Evolutionary conservation across 1,140 invertebrate genomes (phyloP), one percentile per base, ranked within the genome.

Genomic region (Brachionus angularis): DNA sequence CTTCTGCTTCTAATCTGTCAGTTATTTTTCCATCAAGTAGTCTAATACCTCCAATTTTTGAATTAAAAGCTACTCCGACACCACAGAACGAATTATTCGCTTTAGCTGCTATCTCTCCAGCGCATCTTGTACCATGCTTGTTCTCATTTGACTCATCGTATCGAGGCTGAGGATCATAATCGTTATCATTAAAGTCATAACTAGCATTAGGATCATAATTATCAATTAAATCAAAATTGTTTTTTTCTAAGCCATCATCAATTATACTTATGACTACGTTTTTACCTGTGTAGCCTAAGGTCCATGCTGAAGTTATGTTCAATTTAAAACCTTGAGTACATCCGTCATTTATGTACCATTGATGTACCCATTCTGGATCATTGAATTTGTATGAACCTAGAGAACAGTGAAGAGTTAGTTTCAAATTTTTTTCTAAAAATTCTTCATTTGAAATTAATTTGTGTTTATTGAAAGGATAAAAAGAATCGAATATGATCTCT

Each of bases 11-110:
- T 1, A 96, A 91, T 10, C 91, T 91, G 82, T 96, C 93, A 76
- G 93, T 96, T 18, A 96, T 91, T 18, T 90, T 87, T 8, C 93
- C 93, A 79, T 97, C 94, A 77, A 97, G 83, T 91, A 96, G 96
- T 34, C 94, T 86, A 1, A 98, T 93, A 77, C 95, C 92, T 27
- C 64, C 72, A 5, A 72, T 53, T 36, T 21, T 25, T 4, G 34
- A 58, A 50, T 55, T 67, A 50, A 36, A 94, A 4, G 92, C 92
- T 34, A 96, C 88, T 29, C 93, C 92, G 58, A 96, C 90, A 3
- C 91, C 92, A 79, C 93, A 96, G 76, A 89, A 91, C 73, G 87
- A 87, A 79, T 96, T 96, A 79, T 91, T 92, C 21, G 91, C 92
- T 8, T 91, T 87, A 39, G 89, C 91, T 3, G 91, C 91, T 2